Conservation (phyloP, 2,113 vertebrate species). For the Trinectes maculatus region DNA sequence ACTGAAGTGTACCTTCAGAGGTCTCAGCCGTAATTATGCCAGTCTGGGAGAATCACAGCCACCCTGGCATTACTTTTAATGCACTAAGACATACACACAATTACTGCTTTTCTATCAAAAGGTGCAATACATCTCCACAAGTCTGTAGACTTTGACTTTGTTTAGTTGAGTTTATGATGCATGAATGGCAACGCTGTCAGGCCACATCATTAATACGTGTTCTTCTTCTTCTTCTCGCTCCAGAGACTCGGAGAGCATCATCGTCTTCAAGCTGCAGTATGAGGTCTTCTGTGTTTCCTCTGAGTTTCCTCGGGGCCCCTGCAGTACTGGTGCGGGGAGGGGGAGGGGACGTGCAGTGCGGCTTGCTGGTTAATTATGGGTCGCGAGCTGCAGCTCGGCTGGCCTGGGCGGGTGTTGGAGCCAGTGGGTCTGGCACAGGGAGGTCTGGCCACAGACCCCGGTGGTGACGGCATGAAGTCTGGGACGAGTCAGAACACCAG, state of each 20-base stretch:
- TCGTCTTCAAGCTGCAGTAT: conserved; percentile 12
- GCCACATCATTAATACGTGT: conserved; percentile 13
- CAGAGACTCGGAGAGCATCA: conserved; percentile 31
- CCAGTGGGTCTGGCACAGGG: conserved; percentile 88
- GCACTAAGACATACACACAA: conserved; percentile 46
- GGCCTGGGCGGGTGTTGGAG: conserved; percentile 87
- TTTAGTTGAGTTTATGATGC: conserved; percentile 32
- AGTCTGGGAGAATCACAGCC: conserved; percentile 69
- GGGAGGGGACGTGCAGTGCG: conserved; percentile 67
- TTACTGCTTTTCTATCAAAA: conserved; percentile 43
- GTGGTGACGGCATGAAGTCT: conserved; percentile 88
- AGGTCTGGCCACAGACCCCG: conserved; percentile 88
- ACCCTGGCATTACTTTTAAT: conserved; percentile 72
- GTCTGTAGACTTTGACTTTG: too few species aligned
- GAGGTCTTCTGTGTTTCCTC: conserved; percentile 38
- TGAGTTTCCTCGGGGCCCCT: conserved; percentile 61
- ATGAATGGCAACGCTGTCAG: conserved; percentile 36
- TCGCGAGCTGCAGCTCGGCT: conserved; percentile 82
- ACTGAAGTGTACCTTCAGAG: conserved; percentile 47
- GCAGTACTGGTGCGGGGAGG: conserved; percentile 54
- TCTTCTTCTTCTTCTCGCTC: too few species aligned
- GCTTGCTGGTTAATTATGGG: conserved; percentile 85
- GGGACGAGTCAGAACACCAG: conserved; percentile 88
- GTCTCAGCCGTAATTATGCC: conserved; percentile 73
- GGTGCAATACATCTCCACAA: conserved; percentile 31